Base-by-base conservation (phyloP, 2,113 vertebrate genomes). In the Pluvialis apricaria region DNA sequence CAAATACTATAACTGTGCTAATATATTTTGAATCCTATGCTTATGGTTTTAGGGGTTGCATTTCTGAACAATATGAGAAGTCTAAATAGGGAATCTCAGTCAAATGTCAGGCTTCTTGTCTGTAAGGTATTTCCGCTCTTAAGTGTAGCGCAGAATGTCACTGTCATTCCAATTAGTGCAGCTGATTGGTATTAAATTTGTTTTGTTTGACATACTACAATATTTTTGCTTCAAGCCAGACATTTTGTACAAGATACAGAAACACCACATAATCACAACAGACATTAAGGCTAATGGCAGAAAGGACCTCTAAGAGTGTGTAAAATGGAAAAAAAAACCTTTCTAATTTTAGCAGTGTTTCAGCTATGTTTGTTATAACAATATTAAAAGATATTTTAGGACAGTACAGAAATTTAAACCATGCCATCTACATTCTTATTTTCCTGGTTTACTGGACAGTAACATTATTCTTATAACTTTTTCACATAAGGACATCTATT, bases 101-200 rank as follows among this genome's bases (percentile, higher is more conserved):
- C 95, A 97, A 97, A 97, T 92, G 95, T 96, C 83, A 95, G 86
- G 13, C 38, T 62, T 93, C 85, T 96, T 98, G 88, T 97, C 96
- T 98, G 86, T 90, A n/a, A 97, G 90, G 58, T 91, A 94, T 94
- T 94, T 86, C 92, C 95, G 80, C 78, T 73, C 90, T 68, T 82
- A 95, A 97, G 75, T 93, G 82, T 60, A 86, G 92, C 88, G 86
- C 90, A 94, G 81, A 94, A 94, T 97, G 97, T 93, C 94, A 94
- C 80, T 96, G 86, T 97, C 97, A 96, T 49, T 92, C 87, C 92
- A 97, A 91, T 98, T 96, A 97, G 90, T 66, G 92, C 91, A 86
- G 88, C 87, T 96, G 78, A 90, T 98, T 96, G 96, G 42, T 79
- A 54, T 78, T 96, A 88, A 89, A 86, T 97, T 94, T 97, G 94